These are phyloP conservation scores for Acanthosepion esculentum DNA, from an alignment of 2,888 invertebrate genomes.

Conservation along the genomic window DNA sequence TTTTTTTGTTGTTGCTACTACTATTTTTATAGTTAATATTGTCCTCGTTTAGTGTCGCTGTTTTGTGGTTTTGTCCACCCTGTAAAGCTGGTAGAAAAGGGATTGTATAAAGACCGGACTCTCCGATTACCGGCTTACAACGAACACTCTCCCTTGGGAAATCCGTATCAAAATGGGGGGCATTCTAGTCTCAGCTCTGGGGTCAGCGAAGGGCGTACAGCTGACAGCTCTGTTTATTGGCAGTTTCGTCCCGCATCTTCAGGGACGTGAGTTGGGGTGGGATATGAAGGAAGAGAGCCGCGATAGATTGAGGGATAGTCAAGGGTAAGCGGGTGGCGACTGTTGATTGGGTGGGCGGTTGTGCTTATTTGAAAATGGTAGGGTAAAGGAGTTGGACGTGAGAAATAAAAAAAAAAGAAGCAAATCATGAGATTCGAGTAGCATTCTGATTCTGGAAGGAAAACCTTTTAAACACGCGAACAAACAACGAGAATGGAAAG, in stretches of 20 bases:
- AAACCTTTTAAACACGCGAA: not conserved
- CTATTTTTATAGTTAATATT: conserved; percentile 17
- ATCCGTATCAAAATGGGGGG: not conserved
- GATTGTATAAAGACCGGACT: not conserved
- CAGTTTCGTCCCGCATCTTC: not conserved
- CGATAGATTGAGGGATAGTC: not conserved
- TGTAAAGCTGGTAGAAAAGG: not conserved
- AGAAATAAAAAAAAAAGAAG: not conserved
- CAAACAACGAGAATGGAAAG: not conserved
- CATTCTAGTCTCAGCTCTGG: not conserved
- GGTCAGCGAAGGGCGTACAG: not conserved
- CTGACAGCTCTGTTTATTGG: conserved; percentile 33
- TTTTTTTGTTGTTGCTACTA: not conserved
- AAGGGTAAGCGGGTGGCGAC: not conserved
- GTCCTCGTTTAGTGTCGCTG: not conserved
- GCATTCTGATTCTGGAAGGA: not conserved
- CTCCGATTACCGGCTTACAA: not conserved
- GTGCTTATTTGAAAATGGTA: too few species aligned
- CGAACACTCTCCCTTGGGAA: not conserved
- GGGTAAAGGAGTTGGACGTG: not conserved
- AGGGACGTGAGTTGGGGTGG: not conserved
- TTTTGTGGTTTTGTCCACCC: not conserved
- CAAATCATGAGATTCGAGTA: not conserved
- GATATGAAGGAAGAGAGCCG: too few species aligned
- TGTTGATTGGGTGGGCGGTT: not conserved